Evolutionary conservation across 37 sponge, comb jelly and placozoan genomes (phyloP).

Genomic region (Bolinopsis microptera): DNA sequence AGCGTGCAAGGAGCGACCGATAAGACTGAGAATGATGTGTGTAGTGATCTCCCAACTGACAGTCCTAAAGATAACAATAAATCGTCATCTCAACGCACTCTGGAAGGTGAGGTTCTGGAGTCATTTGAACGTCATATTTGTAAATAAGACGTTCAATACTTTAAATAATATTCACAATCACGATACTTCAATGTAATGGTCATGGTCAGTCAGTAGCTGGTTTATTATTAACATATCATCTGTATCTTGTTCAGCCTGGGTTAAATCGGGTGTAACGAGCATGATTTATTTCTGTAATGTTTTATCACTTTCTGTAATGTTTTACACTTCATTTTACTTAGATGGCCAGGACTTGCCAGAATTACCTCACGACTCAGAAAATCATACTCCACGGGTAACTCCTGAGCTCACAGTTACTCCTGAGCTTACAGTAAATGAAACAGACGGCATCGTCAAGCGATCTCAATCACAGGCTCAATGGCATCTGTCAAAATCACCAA

Average conservation of each 20-base stretch:
- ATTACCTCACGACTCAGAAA: not conserved
- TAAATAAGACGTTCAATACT: not conserved
- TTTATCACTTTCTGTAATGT: too few relatives aligned
- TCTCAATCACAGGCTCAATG: too few relatives aligned
- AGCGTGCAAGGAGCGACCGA: not conserved
- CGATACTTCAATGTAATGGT: not conserved
- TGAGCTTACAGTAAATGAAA: not conserved
- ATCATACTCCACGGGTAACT: not conserved
- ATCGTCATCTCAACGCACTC: not conserved
- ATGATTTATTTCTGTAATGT: too few relatives aligned
- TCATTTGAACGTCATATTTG: not conserved
- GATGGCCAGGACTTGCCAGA: not conserved
- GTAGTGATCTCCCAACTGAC: not conserved
- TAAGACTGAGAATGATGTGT: not conserved
- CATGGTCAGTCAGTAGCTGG: not conserved
- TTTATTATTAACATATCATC: too few relatives aligned
- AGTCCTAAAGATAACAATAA: not conserved
- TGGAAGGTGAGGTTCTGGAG: not conserved
- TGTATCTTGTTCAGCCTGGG: too few relatives aligned
- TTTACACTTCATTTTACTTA: not conserved
- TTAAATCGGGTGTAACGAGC: too few relatives aligned
- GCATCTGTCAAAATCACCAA: too few relatives aligned
- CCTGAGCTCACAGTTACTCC: not conserved
- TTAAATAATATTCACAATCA: not conserved
- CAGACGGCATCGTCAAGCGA: not conserved